These are phyloP conservation scores for Aramus guarauna DNA, from an alignment of 2,113 vertebrate species.

Conservation along the genomic window DNA sequence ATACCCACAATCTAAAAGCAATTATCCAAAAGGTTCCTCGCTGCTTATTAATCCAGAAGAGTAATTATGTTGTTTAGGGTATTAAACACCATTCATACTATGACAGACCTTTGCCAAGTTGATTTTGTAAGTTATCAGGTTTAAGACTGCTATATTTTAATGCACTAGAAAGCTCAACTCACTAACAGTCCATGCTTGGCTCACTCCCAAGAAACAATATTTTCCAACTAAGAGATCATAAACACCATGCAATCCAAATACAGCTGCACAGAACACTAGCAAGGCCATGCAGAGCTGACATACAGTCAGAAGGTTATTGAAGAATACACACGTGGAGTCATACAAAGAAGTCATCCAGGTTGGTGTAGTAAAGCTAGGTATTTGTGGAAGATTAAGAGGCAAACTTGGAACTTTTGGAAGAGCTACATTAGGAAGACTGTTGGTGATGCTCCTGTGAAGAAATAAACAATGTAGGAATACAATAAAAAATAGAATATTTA, in stretches of 20 bases:
- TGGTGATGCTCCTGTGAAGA: slow-evolving; percentile 92
- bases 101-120: neutral
- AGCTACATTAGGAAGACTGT: slow-evolving; percentile 94
- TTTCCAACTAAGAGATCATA: slow-evolving; percentile 52
- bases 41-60: neutral
- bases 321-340: slow-evolving; percentile 95
- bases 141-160: slow-evolving; percentile 27
- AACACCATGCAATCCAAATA: slow-evolving; percentile 77
- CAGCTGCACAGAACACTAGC: slow-evolving; percentile 73
- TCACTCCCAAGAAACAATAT: slow-evolving; percentile 57
- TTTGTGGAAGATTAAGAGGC: slow-evolving; percentile 93
- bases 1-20: neutral
- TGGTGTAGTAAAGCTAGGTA: slow-evolving; percentile 92
- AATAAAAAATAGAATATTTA: slow-evolving; percentile 71
- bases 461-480: slow-evolving; percentile 78
- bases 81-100: neutral
- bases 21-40: neutral
- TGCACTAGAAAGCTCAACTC: slow-evolving; percentile 37
- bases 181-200: slow-evolving; percentile 68
- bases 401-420: slow-evolving; percentile 97
- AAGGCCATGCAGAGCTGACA: slow-evolving; percentile 81
- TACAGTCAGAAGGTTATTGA: slow-evolving; percentile 72
- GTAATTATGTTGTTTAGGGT: neutral
- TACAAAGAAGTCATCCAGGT: slow-evolving; percentile 94
- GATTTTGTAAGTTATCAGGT: neutral